phyloP scores from a whole-genome alignment of 2,113 vertebrate species.

The Xyliphius kryptos region DNA sequence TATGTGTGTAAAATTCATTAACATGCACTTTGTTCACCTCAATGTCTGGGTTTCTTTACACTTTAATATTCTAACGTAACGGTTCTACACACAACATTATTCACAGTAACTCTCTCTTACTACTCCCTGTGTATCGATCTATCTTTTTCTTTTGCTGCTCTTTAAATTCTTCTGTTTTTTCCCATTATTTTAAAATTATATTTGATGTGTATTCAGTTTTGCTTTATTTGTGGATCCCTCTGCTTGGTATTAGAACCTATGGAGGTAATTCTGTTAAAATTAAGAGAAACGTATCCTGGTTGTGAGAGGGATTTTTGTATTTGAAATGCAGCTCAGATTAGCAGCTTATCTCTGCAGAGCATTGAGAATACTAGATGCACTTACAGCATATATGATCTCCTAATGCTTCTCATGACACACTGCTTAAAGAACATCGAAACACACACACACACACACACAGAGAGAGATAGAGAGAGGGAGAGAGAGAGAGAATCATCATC shows the following conservation, averaged over 20 bases:
- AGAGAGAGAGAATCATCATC: constrained; percentile 14
- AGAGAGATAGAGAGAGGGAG: constrained; percentile 10
- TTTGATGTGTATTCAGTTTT: too few species aligned
- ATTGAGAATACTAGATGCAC: constrained; percentile 42
- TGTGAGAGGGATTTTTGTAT: constrained; percentile 47
- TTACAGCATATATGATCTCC: constrained; percentile 1
- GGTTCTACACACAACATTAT: constrained; percentile 6
- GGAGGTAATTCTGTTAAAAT: too few species aligned
- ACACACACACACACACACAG: constrained; percentile 20
- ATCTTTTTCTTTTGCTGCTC: too few species aligned
- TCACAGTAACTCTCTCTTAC: too few species aligned
- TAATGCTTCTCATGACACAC: constrained; percentile 18
- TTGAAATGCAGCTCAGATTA: constrained; percentile 39
- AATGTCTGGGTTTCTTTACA: constrained; percentile 24
- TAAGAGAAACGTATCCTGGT: background rate
- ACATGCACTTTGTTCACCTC: constrained; percentile 28
- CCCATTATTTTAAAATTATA: too few species aligned
- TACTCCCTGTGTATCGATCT: too few species aligned
- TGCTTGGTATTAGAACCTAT: too few species aligned
- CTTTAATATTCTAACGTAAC: background rate
- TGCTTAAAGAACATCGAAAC: constrained; percentile 17
- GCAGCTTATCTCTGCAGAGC: constrained; percentile 40
- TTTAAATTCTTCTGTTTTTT: too few species aligned
- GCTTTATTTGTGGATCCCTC: too few species aligned
- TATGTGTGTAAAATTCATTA: constrained; percentile 19